A percentile compares a stretch with the other conserved stretches of the same genome.
Conservation (phyloP, 64 coral and sea anemone species). For the Catalaphyllia jardinei region DNA sequence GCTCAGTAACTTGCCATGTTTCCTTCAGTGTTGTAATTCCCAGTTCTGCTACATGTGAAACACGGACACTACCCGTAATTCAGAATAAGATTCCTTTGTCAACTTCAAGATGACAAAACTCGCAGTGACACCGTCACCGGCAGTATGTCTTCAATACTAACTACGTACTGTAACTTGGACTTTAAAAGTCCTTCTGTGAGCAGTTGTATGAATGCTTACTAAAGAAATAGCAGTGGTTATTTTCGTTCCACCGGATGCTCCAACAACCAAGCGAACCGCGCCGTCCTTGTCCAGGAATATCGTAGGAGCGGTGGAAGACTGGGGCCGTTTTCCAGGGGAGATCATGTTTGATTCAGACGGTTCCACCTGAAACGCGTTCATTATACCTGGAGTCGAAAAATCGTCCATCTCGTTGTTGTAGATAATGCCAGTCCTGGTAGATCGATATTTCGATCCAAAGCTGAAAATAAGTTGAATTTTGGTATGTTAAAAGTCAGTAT, state of each 20-base stretch:
- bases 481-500: no score
- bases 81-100: no score
- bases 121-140: no score
- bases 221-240: constrained; percentile 88
- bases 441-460: constrained; percentile 78
- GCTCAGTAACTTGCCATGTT: no score
- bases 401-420: constrained; percentile 99
- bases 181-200: no score
- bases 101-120: no score
- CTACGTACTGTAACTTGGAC: no score
- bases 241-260: constrained; percentile 91
- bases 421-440: constrained; percentile 80
- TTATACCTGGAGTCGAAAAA: constrained; percentile 76
- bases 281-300: constrained; percentile 78
- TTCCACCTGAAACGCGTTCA: constrained; percentile 63
- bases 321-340: constrained; percentile 83
- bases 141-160: no score
- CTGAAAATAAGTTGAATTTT: constrained; percentile 23
- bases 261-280: constrained; percentile 66
- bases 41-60: no score
- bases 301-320: constrained; percentile 80
- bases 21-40: no score
- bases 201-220: constrained; percentile 44
- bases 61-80: no score
- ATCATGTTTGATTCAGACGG: constrained; percentile 79